Evolutionary conservation across 1,140 invertebrate genomes (phyloP).

Genomic region (Diorhabda sublineata): DNA sequence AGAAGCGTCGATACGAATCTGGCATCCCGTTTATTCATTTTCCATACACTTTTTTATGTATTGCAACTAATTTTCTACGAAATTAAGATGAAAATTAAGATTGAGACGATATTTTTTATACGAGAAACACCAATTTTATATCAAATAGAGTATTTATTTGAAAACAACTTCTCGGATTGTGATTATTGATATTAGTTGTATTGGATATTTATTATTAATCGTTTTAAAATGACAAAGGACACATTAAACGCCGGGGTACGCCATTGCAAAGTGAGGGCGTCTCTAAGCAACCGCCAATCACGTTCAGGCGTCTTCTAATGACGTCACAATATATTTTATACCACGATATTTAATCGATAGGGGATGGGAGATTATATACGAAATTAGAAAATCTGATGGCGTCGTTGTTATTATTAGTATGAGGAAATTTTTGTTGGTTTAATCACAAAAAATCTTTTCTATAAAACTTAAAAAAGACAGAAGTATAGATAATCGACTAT

Average conservation of each 20-base stretch:
- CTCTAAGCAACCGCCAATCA: constrained; percentile 41
- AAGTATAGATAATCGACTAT: too few relatives aligned
- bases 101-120: too few relatives aligned
- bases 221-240: neutral
- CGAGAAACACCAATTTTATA: too few relatives aligned
- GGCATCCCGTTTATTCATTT: too few relatives aligned
- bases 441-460: neutral
- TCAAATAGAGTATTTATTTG: too few relatives aligned
- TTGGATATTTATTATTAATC: neutral
- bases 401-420: neutral
- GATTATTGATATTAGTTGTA: too few relatives aligned
- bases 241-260: constrained; percentile 20
- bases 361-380: neutral
- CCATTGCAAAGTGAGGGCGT: constrained; percentile 40
- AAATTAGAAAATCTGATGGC: constrained; percentile 1
- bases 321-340: constrained; percentile 29
- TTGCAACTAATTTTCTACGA: too few relatives aligned
- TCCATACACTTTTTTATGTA: too few relatives aligned
- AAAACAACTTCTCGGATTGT: too few relatives aligned
- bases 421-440: neutral
- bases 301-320: constrained; percentile 33
- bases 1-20: too few relatives aligned
- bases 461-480: neutral
- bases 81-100: too few relatives aligned
- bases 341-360: constrained; percentile 17